Conservation (phyloP, 2,113 vertebrate genomes). For the Phoxinus phoxinus region DNA sequence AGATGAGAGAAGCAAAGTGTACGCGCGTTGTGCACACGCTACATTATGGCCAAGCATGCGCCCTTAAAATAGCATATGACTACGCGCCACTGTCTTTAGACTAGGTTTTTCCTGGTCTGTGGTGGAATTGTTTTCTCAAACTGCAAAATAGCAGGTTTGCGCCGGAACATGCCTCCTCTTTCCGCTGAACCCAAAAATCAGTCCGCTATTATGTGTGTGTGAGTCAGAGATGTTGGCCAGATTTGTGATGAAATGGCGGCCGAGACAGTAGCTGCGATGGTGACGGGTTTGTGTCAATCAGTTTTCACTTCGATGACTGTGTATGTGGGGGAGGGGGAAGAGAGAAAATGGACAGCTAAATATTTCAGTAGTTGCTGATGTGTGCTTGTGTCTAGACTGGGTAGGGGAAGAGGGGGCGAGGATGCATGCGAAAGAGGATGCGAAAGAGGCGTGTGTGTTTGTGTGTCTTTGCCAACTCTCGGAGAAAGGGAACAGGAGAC, state of each 20-base stretch:
- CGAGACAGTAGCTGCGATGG: neutral
- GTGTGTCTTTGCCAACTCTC: conserved; percentile 8
- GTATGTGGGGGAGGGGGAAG: neutral
- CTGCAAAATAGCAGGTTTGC: too few species aligned
- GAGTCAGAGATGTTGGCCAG: neutral
- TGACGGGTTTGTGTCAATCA: neutral
- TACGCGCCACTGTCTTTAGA: too few species aligned
- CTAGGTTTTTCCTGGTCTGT: too few species aligned
- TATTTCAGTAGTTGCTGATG: conserved; percentile 51
- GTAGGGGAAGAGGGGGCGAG: neutral
- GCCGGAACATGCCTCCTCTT: too few species aligned
- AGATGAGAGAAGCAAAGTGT: too few species aligned
- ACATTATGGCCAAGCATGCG: too few species aligned
- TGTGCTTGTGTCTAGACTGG: conserved; percentile 37
- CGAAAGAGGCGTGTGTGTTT: conserved; percentile 31
- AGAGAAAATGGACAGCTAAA: conserved; percentile 42
- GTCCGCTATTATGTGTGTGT: neutral
- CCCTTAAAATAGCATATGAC: too few species aligned
- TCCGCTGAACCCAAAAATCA: too few species aligned
- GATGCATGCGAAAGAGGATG: too few species aligned
- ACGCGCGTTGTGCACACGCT: too few species aligned
- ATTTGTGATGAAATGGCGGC: neutral
- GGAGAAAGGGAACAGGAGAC: neutral
- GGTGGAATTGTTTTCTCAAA: too few species aligned
- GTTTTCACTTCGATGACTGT: neutral